phyloP scores from a whole-genome alignment of 2,888 invertebrate genomes.

The Chalcosyrphus nemorum region DNA sequence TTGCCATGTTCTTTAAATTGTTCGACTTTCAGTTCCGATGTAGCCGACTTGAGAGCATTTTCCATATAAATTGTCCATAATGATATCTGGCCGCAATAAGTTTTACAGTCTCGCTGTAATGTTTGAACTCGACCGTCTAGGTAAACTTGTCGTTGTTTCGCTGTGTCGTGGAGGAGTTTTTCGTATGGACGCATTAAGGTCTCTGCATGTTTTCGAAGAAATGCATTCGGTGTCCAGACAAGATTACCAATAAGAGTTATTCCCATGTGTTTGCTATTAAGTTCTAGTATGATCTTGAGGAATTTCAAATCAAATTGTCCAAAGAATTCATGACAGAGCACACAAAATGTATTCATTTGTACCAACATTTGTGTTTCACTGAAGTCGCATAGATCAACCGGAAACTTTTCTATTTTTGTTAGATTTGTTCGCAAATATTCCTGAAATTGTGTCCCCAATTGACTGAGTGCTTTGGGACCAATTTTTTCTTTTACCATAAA shows the following conservation, averaged over 20 bases:
- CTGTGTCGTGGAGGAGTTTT: slow-evolving; percentile 79
- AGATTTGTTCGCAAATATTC: slow-evolving; percentile 76
- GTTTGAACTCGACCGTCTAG: slow-evolving; percentile 84
- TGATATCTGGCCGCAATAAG: slow-evolving; percentile 82
- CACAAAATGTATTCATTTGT: slow-evolving; percentile 87
- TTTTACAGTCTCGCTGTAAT: slow-evolving; percentile 86
- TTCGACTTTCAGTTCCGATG: slow-evolving; percentile 83
- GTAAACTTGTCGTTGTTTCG: slow-evolving; percentile 84
- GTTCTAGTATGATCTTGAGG: slow-evolving; percentile 88
- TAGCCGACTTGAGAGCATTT: slow-evolving; percentile 82
- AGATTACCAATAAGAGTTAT: slow-evolving; percentile 91
- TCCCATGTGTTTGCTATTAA: slow-evolving; percentile 91
- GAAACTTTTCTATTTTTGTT: slow-evolving; percentile 82
- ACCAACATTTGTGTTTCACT: slow-evolving; percentile 85
- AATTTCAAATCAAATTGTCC: slow-evolving; percentile 90
- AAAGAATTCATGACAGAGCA: slow-evolving; percentile 88
- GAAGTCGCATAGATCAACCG: slow-evolving; percentile 86
- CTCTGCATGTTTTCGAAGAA: slow-evolving; percentile 86
- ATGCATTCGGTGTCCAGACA: slow-evolving; percentile 93
- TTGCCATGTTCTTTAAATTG: slow-evolving; percentile 83
- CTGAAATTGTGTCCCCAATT: slow-evolving; percentile 79
- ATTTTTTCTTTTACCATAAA: slow-evolving; percentile 76
- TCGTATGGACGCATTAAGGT: slow-evolving; percentile 83
- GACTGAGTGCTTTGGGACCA: slow-evolving; percentile 74
- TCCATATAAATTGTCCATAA: slow-evolving; percentile 86